Evolutionary conservation across 37 sponge, comb jelly and placozoan species (phyloP).

Genomic region (Beroe forskalii): DNA sequence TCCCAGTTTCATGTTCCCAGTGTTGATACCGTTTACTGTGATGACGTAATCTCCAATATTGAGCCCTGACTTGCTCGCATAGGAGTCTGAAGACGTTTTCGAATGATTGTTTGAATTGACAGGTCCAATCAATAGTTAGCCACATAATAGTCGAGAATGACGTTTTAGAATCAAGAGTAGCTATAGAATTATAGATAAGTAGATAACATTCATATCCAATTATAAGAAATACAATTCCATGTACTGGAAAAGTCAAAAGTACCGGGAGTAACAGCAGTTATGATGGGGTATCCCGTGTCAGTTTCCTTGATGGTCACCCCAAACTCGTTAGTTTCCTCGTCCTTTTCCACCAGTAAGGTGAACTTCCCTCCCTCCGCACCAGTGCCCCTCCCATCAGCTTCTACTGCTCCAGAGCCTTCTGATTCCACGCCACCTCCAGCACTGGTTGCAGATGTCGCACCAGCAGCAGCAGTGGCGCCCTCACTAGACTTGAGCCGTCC

Average conservation of each 20-base stretch:
- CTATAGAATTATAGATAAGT: no score
- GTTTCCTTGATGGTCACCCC: constrained; percentile 49
- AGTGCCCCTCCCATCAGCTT: not conserved
- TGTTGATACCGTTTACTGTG: constrained; percentile 56
- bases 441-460: no score
- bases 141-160: no score
- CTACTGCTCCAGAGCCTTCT: no score
- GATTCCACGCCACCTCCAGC: no score
- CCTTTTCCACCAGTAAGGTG: constrained; percentile 26
- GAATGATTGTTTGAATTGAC: no score
- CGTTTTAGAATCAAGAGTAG: no score
- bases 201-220: no score
- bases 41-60: constrained; percentile 31
- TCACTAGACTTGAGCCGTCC: not conserved
- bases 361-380: constrained; percentile 11
- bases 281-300: constrained; percentile 12
- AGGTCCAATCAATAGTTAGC: no score
- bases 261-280: not conserved
- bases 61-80: constrained; percentile 43
- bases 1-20: constrained; percentile 7
- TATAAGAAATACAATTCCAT: no score
- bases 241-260: no score
- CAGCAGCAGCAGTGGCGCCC: no score
- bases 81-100: constrained; percentile 46
- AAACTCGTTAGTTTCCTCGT: constrained; percentile 33